Evolutionary conservation across 2,888 invertebrate genomes (phyloP).

Genomic region (Anticlea derivata): DNA sequence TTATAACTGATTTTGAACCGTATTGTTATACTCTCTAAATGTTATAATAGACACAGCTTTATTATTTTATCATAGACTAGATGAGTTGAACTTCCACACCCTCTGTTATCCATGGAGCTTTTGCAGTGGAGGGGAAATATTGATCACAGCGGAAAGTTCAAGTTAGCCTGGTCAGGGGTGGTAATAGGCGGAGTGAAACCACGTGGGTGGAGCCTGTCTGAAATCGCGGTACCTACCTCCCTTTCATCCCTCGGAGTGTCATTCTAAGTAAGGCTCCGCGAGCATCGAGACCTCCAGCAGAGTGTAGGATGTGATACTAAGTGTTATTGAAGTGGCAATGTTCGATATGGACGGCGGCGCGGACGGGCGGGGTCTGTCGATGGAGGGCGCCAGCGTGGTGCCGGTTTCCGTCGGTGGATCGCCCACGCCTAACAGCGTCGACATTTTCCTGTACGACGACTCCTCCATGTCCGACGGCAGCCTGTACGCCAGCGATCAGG

Average conservation of each 20-base stretch:
- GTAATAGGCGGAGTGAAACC: slow-evolving; percentile 24
- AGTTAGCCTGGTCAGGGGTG: slow-evolving; percentile 20
- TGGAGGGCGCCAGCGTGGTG: slow-evolving; percentile 49
- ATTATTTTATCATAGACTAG: not conserved
- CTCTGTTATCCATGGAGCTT: not conserved
- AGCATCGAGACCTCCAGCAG: slow-evolving; percentile 6
- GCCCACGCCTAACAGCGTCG: slow-evolving; percentile 75
- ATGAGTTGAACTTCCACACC: slow-evolving; percentile 17
- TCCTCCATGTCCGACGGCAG: slow-evolving; percentile 85
- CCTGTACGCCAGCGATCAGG: slow-evolving; percentile 92
- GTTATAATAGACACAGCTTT: too few species aligned
- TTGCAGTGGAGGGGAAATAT: not conserved
- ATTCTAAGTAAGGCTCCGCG: slow-evolving; percentile 11
- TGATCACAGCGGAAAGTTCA: slow-evolving; percentile 13
- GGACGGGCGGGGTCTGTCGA: slow-evolving; percentile 38
- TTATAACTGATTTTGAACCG: too few species aligned
- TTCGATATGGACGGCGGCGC: slow-evolving; percentile 57
- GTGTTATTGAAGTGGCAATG: slow-evolving; percentile 28
- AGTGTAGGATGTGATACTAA: slow-evolving; percentile 20
- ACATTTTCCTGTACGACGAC: slow-evolving; percentile 88
- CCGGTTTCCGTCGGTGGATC: slow-evolving; percentile 84
- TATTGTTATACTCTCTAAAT: too few species aligned
- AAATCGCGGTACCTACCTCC: slow-evolving; percentile 9
- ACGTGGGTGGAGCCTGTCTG: slow-evolving; percentile 30
- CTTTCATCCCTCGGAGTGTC: slow-evolving; percentile 8